Percentiles rank a stretch among this genome's conserved stretches.
Evolutionary conservation across 2,113 vertebrate genomes (phyloP).

Genomic region (Periophthalmus modestus): DNA sequence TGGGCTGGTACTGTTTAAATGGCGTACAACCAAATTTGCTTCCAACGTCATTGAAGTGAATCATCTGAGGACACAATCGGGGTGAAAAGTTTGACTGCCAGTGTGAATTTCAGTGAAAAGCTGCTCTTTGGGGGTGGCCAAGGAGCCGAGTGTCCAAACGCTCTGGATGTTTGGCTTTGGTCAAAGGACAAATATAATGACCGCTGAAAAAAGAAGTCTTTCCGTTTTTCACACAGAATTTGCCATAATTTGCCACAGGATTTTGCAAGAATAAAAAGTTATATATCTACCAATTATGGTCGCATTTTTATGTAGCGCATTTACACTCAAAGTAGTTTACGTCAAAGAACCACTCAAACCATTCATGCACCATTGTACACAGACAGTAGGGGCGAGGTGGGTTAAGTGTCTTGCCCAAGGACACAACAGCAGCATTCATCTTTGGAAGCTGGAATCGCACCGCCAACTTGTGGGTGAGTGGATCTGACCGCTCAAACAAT

Average conservation of each 20-base stretch:
- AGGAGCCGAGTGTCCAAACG: conserved; percentile 17
- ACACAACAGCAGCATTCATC: too few species aligned
- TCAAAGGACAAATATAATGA: conserved; percentile 6
- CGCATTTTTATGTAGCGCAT: too few species aligned
- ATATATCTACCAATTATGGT: too few species aligned
- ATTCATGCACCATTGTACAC: too few species aligned
- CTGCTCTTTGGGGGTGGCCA: conserved; percentile 25
- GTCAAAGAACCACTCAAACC: too few species aligned
- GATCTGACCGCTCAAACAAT: too few species aligned
- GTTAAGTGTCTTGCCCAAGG: too few species aligned
- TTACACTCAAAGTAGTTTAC: too few species aligned
- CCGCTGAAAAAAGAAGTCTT: conserved; percentile 19
- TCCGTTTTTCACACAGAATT: conserved; percentile 3
- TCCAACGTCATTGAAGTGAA: conserved; percentile 31
- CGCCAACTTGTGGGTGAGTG: too few species aligned
- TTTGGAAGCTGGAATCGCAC: too few species aligned
- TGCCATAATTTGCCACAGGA: neutral
- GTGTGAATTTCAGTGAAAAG: conserved; percentile 25
- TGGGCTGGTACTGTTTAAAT: conserved; percentile 22
- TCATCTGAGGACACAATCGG: conserved; percentile 19
- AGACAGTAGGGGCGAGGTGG: too few species aligned
- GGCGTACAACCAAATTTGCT: conserved; percentile 21
- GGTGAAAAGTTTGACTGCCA: conserved; percentile 47
- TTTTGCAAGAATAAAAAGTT: neutral
- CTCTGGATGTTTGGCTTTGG: conserved; percentile 20